Percentiles rank a stretch among this genome's conserved stretches.
Conservation (phyloP, 1,140 invertebrate species). For the Sipha flava region DNA sequence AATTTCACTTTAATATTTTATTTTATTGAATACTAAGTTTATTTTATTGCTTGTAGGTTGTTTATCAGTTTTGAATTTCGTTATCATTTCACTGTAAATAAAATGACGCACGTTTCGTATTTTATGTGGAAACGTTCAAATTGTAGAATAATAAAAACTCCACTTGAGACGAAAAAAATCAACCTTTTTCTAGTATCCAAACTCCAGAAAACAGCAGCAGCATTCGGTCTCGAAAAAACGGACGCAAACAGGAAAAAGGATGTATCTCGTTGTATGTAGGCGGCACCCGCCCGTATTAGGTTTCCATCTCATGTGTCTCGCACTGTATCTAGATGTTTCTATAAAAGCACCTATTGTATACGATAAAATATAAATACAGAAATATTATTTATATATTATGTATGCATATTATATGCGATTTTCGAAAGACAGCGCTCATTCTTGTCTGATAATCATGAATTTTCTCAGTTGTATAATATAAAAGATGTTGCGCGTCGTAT, state of each 20-base stretch:
- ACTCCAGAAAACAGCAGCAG: not conserved
- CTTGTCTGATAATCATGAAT: not conserved
- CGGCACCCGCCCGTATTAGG: not conserved
- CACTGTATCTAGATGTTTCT: not conserved
- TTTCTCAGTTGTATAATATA: not conserved
- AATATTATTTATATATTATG: not conserved
- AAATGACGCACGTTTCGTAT: not conserved
- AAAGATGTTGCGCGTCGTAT: too few relatives aligned
- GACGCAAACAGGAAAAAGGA: conserved; percentile 24
- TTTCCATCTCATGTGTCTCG: conserved; percentile 9
- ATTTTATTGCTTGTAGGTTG: too few relatives aligned
- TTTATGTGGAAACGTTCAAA: not conserved
- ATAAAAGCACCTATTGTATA: not conserved
- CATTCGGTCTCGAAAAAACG: not conserved
- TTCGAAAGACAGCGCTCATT: not conserved
- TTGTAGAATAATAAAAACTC: not conserved
- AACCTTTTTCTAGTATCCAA: not conserved
- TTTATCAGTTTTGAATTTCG: not conserved
- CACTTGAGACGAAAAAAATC: not conserved
- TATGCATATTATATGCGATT: not conserved
- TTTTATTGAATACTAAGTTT: too few relatives aligned
- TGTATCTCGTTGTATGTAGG: not conserved
- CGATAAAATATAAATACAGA: not conserved
- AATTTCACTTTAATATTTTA: too few relatives aligned
- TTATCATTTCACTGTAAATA: not conserved